phyloP scores from a whole-genome alignment of 64 coral and sea anemone genomes.

The Platygyra sinensis region DNA sequence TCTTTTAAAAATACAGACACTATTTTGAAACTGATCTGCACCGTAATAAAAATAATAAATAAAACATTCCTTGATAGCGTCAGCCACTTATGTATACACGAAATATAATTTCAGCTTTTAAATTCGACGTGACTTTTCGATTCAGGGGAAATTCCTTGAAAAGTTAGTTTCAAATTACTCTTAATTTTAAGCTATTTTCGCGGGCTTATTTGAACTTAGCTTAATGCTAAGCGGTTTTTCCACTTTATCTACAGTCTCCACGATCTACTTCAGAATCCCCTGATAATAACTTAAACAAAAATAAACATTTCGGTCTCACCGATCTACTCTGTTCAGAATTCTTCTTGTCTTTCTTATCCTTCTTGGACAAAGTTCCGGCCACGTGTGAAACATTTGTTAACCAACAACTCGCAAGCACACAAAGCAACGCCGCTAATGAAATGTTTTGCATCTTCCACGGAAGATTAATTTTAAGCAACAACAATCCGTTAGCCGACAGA shows the following conservation, averaged over 20 bases:
- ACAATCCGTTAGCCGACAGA: not conserved
- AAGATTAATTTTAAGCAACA: not conserved
- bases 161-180: too few species aligned
- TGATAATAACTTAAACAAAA: constrained; percentile 3
- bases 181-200: too few species aligned
- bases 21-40: not conserved
- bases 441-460: not conserved
- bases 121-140: not conserved
- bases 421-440: not conserved
- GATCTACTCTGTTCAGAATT: not conserved
- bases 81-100: not conserved
- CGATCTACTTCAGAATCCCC: not conserved
- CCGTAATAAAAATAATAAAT: constrained; percentile 21
- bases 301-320: not conserved
- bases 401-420: not conserved
- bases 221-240: too few species aligned
- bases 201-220: too few species aligned
- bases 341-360: constrained; percentile 26
- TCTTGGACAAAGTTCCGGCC: constrained; percentile 20
- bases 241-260: not conserved
- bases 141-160: not conserved
- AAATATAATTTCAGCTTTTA: not conserved
- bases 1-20: not conserved
- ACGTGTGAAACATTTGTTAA: constrained; percentile 3
- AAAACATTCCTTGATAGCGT: constrained; percentile 10